Evolutionary conservation across 2,888 invertebrate species (phyloP), one percentile per base, ranked within the genome.

Genomic region (Microctonus aethiopoides): DNA sequence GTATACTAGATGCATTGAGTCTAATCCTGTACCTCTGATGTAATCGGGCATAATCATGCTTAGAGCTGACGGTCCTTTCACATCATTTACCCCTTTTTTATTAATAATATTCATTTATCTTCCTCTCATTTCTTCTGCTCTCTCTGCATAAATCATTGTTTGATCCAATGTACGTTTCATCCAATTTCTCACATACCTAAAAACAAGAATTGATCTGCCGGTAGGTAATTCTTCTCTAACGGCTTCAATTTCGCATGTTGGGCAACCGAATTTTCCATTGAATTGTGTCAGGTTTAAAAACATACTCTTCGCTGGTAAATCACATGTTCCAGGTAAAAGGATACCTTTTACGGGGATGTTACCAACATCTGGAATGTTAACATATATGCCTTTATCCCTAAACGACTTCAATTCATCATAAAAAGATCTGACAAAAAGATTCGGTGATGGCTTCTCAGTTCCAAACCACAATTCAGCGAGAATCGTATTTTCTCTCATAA

Each of bases 231-330:
- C 20, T 24, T 24, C 36, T 46, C 36, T 9, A 68, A 71, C 65
- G 63, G 65, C 68, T 71, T 59, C 24, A 46, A 16, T 16, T 59
- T 69, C 62, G 61, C 72, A 73, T 29, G 67, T 56, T 24, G 67
- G 67, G 34, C 75, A 75, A 7, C 71, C 73, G 54, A 20, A 73
- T n/a, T 52, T 4, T 7, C 69, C 71, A 68, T 75, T 75, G 51
- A 61, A 67, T 0, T 60, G 36, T 10, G n/a, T 67, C 16, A 73
- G 67, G 46, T 73, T 71, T 1, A 73, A 59, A 52, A 75, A 75
- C 13, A 63, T 34, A 16, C 67, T 36, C 60, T 75, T 73, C 5
- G 72, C 75, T 51, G 73, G 75, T n/a, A 73, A 36, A 68, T 75
- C 75, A 22, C 70, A 70, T 36, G 70, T 72, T 11, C 73, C 73